Evolutionary conservation across 2,797 vertebrate genomes (phyloP).

Genomic region (Phoxinus dragarum): DNA sequence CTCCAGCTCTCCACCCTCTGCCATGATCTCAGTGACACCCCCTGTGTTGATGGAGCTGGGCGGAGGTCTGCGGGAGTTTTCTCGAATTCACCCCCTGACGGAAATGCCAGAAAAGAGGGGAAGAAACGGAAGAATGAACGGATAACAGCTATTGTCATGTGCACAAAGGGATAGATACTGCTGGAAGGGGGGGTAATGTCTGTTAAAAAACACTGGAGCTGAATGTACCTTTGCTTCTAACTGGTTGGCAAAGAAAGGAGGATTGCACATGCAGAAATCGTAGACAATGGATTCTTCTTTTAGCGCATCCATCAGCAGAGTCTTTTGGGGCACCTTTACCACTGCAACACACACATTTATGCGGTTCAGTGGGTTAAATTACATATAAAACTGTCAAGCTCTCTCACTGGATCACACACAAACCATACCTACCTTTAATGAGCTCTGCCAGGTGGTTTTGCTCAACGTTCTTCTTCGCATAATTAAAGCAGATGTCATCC

Average conservation of each 20-base stretch:
- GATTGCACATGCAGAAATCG: slow-evolving; percentile 99
- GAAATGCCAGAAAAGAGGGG: slow-evolving; percentile 38
- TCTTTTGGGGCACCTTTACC: slow-evolving; percentile 98
- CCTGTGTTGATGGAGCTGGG: slow-evolving; percentile 98
- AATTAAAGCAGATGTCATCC: slow-evolving; percentile 98
- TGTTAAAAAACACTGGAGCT: background rate
- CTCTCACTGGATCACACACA: slow-evolving; percentile 8
- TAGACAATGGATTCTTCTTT: slow-evolving; percentile 96
- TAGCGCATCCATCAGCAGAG: slow-evolving; percentile 96
- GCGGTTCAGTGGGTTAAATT: slow-evolving; percentile 14
- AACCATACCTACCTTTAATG: slow-evolving; percentile 86
- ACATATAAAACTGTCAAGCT: slow-evolving; percentile 19
- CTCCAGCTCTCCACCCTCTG: slow-evolving; percentile 96
- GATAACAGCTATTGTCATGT: slow-evolving; percentile 6
- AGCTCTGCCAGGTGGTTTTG: slow-evolving; percentile 94
- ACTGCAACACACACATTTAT: slow-evolving; percentile 76
- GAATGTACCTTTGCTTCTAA: slow-evolving; percentile 90
- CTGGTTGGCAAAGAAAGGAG: slow-evolving; percentile 98
- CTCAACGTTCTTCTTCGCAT: slow-evolving; percentile 96
- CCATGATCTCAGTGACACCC: slow-evolving; percentile 99
- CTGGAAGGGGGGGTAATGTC: background rate
- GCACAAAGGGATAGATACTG: slow-evolving; percentile 3
- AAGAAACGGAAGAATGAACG: background rate
- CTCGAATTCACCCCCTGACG: slow-evolving; percentile 95
- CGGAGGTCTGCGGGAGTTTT: slow-evolving; percentile 92